These are phyloP conservation scores for Phyllopteryx taeniolatus DNA, from an alignment of 2,113 vertebrate genomes.

Conservation along the genomic window DNA sequence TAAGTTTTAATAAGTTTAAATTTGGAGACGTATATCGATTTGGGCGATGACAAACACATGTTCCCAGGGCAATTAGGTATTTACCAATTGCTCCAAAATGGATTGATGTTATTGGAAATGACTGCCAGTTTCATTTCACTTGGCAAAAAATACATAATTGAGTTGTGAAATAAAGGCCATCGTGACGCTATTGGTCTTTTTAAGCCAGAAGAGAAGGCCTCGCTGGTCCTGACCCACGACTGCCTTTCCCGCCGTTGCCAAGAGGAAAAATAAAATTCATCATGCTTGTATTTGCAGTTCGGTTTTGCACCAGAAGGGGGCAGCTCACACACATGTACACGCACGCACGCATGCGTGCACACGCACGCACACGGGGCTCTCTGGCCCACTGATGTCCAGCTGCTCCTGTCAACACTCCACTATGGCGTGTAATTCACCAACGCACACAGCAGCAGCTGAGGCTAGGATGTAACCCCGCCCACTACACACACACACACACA, in stretches of 20 bases:
- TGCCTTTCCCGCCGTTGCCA: too few relatives aligned
- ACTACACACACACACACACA: conserved; percentile 11
- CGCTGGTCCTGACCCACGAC: too few relatives aligned
- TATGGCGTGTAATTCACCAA: conserved; percentile 65
- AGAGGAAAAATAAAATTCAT: not conserved
- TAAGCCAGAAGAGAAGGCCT: too few relatives aligned
- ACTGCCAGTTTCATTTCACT: not conserved
- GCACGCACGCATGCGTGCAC: conserved; percentile 13
- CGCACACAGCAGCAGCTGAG: conserved; percentile 67
- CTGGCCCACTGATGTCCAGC: conserved; percentile 65
- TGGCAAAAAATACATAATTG: not conserved
- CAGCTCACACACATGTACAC: conserved; percentile 39
- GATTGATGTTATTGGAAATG: too few relatives aligned
- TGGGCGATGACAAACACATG: too few relatives aligned
- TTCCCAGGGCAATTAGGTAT: too few relatives aligned
- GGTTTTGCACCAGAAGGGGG: conserved; percentile 61
- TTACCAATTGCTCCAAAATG: too few relatives aligned
- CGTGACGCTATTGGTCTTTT: too few relatives aligned
- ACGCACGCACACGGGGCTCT: conserved; percentile 21
- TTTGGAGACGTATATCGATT: too few relatives aligned
- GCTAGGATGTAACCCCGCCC: conserved; percentile 42
- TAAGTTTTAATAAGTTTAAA: too few relatives aligned
- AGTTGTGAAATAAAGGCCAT: not conserved
- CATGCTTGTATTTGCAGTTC: conserved; percentile 6
- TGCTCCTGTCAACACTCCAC: conserved; percentile 69